Evolutionary conservation across 2,797 vertebrate species (phyloP), one percentile per base, ranked within the genome.

Genomic region (Distichodus sexfasciatus): DNA sequence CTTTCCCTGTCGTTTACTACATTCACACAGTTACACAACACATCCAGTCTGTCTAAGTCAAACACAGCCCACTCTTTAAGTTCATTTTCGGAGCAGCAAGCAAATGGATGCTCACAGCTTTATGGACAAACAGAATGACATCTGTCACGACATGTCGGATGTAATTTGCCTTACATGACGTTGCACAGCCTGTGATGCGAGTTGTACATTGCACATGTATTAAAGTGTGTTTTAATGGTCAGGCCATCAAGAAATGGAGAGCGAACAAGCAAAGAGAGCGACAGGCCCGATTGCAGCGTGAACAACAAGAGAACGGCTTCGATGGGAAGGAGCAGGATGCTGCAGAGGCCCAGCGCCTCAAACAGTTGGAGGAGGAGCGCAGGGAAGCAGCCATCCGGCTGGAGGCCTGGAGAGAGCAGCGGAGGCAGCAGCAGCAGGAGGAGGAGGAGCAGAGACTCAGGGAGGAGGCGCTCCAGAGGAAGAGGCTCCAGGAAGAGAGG

Each of bases 181-280:
- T n/a, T n/a, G n/a, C n/a, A n/a, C n/a, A n/a, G n/a, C n/a, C n/a
- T n/a, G n/a, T n/a, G n/a, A n/a, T n/a, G n/a, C n/a, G n/a, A n/a
- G 1, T 17, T 59, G 11, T 2, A 3, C 9, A 36, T 6, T 10
- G 7, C n/a, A n/a, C n/a, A n/a, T n/a, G n/a, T n/a, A n/a, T n/a
- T n/a, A n/a, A n/a, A n/a, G n/a, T n/a, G n/a, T n/a, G n/a, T n/a
- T n/a, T n/a, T n/a, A n/a, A n/a, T n/a, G n/a, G 11, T 2, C 73
- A 98, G 96, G 92, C 94, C 74, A 95, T 98, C 87, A 86, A 89
- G 54, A 89, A 83, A 36, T 97, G 96, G 95, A 96, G 90, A 85
- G 75, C 83, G 66, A 87, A 85, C 67, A 93, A 90, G 66, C 80
- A 87, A 55, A 81, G 84, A 76, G 88, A 90, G 79, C 90, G 64